phyloP scores from a whole-genome alignment of 1,140 invertebrate genomes.

The Harpegnathos saltator region DNA sequence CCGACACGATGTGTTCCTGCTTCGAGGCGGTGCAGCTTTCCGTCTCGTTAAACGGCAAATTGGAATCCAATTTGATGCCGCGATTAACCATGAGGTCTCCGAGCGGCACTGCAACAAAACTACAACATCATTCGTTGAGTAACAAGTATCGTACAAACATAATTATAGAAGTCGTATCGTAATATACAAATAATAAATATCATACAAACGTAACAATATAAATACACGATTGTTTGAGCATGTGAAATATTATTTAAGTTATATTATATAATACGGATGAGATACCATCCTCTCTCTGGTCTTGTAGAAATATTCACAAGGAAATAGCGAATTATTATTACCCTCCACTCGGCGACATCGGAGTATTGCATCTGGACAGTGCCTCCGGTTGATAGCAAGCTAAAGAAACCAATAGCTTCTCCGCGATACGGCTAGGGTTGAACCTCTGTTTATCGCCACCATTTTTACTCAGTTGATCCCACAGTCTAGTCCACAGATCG shows the following conservation, averaged over 20 bases:
- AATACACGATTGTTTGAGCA: no score
- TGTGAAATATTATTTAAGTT: no score
- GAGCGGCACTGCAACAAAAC: conserved; percentile 79
- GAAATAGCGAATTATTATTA: conserved; percentile 65
- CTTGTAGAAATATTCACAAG: no score
- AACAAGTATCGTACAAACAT: neutral
- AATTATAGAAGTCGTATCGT: no score
- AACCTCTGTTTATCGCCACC: conserved; percentile 88
- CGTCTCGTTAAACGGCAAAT: conserved; percentile 92
- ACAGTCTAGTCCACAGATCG: conserved; percentile 93
- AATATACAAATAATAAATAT: no score
- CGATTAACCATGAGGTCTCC: conserved; percentile 84
- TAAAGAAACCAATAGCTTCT: conserved; percentile 91
- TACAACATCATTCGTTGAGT: conserved; percentile 61
- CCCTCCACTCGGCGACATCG: conserved; percentile 90
- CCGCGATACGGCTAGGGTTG: conserved; percentile 89
- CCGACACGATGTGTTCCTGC: conserved; percentile 94
- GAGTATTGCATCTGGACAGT: conserved; percentile 92
- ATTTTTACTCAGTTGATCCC: conserved; percentile 89
- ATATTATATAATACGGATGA: no score
- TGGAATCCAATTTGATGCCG: conserved; percentile 80
- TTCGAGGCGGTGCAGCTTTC: conserved; percentile 94
- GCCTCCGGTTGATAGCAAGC: conserved; percentile 95
- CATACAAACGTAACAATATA: no score
- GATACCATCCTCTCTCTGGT: no score